Base-by-base conservation (phyloP, 2,797 vertebrate species). In the Enoplosus armatus region DNA sequence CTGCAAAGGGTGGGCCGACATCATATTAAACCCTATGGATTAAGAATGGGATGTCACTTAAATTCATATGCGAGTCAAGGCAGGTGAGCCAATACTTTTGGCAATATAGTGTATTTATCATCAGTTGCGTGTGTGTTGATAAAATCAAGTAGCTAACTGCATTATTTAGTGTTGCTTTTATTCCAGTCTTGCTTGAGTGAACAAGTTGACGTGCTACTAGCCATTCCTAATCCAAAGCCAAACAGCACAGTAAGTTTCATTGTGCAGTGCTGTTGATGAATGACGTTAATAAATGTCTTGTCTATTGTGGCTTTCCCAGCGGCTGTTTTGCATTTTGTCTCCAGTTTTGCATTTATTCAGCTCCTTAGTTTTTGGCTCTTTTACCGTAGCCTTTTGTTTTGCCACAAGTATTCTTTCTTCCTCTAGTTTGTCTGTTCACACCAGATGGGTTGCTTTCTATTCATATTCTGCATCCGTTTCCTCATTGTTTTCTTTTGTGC, bases 271-370 rank as follows among this genome's bases (percentile, higher is more conserved):
- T 35, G 8, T 16, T 18, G 41, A 2, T 63, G 39, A 35, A 56
- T 55, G 8, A 24, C n/a, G 26, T 48, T 56, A n/a, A 60, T 64
- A 56, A 47, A 69, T 37, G 15, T 50, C 15, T 47, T 8, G 2
- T 60, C 33, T 51, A 8, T 24, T 79, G 58, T 26, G 1, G 5
- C 2, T 33, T 22, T 29, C 8, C 20, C 41, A 56, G 37, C 45
- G 67, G 56, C 50, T 76, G 66, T 22, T 63, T 67, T 27, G 51
- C 11, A 56, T 60, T 65, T 70, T 62, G 35, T 45, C 29, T 84
- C 4, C 24, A 62, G 41, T 58, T 54, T 60, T 27, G 15, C 47
- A 27, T 72, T 60, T 12, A 31, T 35, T 33, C 48, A 45, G 11
- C 27, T 70, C 20, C 39, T 39, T 22, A 48, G 22, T 58, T 61